A percentile compares a stretch with the other conserved stretches of the same genome.
phyloP scores from a whole-genome alignment of 2,113 vertebrate species.

The Ictidomys tridecemlineatus region DNA sequence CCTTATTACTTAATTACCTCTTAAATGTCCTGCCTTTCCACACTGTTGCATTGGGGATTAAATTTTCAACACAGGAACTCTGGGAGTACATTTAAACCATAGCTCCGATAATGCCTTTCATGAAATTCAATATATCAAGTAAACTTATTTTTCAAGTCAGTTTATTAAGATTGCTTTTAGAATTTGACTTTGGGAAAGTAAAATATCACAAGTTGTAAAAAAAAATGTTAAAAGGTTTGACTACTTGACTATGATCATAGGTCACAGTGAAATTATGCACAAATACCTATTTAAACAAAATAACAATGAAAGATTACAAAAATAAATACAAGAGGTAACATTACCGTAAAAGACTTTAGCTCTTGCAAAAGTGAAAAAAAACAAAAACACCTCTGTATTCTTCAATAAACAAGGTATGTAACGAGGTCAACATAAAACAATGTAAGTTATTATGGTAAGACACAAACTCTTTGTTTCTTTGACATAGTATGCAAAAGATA shows the following conservation, averaged over 20 bases:
- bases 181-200: background rate
- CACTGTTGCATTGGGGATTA: background rate
- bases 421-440: background rate
- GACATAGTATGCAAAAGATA: background rate
- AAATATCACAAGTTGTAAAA: background rate
- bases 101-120: background rate
- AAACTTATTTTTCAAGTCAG: background rate
- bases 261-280: background rate
- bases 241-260: background rate
- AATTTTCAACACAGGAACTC: background rate
- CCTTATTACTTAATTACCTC: background rate
- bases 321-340: background rate
- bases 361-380: background rate
- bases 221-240: slow-evolving; percentile 24
- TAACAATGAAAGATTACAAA: slow-evolving; percentile 5
- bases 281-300: background rate
- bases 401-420: background rate
- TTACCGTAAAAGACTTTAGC: background rate
- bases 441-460: background rate
- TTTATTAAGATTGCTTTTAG: background rate
- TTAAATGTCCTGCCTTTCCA: background rate
- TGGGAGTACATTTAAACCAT: background rate
- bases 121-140: background rate
- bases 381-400: background rate
- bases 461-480: background rate